These are phyloP conservation scores for Patiria miniata DNA, from an alignment of 35 echinoderm and acorn worm genomes.

Conservation along the genomic window DNA sequence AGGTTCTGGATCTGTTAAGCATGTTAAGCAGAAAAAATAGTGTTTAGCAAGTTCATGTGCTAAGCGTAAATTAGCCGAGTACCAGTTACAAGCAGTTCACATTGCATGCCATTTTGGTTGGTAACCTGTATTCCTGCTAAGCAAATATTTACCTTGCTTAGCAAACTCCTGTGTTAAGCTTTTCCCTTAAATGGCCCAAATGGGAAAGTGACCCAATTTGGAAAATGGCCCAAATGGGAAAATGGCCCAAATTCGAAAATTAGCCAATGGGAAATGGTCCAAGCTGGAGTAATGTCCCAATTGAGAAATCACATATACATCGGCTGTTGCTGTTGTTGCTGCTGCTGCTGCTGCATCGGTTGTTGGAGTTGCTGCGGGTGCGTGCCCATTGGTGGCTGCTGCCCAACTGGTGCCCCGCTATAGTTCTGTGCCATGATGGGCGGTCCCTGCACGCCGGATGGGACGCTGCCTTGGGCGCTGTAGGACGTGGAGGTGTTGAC, in stretches of 20 bases:
- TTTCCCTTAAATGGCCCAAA: too few species aligned
- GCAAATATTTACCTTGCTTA: too few species aligned
- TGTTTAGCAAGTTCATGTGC: too few species aligned
- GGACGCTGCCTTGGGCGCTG: constrained; percentile 32
- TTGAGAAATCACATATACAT: not conserved
- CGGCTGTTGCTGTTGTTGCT: not conserved
- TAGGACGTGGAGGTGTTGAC: constrained; percentile 18
- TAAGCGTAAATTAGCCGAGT: too few species aligned
- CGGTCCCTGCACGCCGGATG: constrained; percentile 12
- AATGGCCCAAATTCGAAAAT: not conserved
- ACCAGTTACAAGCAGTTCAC: too few species aligned
- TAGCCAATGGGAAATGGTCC: too few species aligned
- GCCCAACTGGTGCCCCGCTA: not conserved
- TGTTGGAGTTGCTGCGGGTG: not conserved
- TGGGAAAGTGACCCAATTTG: not conserved
- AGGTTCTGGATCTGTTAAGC: too few species aligned
- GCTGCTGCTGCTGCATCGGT: not conserved
- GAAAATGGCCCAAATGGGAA: not conserved
- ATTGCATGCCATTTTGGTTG: too few species aligned
- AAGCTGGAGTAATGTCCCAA: not conserved
- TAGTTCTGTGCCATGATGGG: not conserved
- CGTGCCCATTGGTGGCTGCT: not conserved
- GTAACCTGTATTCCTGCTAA: too few species aligned
- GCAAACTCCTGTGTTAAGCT: too few species aligned
- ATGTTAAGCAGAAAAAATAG: too few species aligned